Evolutionary conservation across 2,888 invertebrate genomes (phyloP).

Genomic region (Mimachlamys varia): DNA sequence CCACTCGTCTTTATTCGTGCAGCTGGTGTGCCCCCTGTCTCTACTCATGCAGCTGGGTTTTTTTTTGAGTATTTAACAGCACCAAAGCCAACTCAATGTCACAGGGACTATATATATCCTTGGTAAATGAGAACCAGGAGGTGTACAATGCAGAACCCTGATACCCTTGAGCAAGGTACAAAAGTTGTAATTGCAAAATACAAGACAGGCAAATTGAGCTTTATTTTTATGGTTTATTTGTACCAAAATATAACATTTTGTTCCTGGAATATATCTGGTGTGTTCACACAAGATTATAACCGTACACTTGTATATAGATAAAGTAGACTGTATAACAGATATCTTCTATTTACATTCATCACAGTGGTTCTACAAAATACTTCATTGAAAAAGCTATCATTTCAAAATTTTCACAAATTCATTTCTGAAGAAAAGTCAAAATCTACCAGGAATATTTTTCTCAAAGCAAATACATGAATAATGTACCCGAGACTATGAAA

Average conservation of each 20-base stretch:
- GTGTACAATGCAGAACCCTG: background rate
- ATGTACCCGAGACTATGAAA: too few species aligned
- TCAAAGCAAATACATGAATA: background rate
- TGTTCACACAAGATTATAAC: slow-evolving; percentile 24
- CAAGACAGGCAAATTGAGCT: background rate
- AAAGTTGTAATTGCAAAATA: background rate
- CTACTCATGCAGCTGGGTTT: too few species aligned
- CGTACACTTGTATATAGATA: slow-evolving; percentile 10
- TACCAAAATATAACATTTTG: slow-evolving; percentile 67
- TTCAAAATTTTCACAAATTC: background rate
- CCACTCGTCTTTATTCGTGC: too few species aligned
- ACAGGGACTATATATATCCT: background rate
- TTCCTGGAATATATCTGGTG: slow-evolving; percentile 62
- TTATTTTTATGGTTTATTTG: slow-evolving; percentile 56
- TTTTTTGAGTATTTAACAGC: too few species aligned
- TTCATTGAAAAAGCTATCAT: background rate
- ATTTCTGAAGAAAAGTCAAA: background rate
- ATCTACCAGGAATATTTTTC: background rate
- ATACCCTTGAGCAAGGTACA: background rate
- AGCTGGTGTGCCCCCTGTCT: too few species aligned
- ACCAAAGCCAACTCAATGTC: too few species aligned
- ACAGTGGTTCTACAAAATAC: background rate
- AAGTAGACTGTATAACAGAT: background rate
- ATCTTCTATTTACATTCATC: background rate
- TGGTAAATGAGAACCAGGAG: background rate